Conservation (phyloP, 2,888 invertebrate species). For the Andrena dorsata region DNA sequence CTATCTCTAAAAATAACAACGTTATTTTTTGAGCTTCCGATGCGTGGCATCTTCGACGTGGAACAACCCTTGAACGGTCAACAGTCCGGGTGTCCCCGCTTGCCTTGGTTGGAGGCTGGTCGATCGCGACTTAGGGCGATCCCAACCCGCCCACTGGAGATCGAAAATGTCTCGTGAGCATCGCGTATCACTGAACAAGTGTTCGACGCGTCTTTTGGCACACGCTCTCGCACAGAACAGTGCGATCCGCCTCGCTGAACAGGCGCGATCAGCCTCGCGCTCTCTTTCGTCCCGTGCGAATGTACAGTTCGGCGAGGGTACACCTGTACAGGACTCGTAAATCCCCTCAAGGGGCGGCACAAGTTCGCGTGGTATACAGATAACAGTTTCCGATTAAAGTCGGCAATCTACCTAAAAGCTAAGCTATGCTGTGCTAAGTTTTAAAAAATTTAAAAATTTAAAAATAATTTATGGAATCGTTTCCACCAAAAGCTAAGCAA, state of each 20-base stretch:
- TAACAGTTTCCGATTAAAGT: too few species aligned
- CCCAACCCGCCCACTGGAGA: neutral
- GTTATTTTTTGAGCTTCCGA: conserved; percentile 33
- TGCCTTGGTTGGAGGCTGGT: neutral
- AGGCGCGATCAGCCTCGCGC: neutral
- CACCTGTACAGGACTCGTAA: too few species aligned
- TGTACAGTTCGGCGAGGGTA: neutral
- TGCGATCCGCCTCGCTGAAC: neutral
- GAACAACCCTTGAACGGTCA: conserved; percentile 31
- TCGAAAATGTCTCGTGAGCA: conserved; percentile 13
- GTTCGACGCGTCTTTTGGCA: conserved; percentile 63
- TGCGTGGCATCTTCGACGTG: conserved; percentile 13
- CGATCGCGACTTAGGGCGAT: neutral
- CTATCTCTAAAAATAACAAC: conserved; percentile 32
- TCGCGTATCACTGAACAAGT: conserved; percentile 12
- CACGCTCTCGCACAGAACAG: conserved; percentile 46
- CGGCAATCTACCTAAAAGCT: too few species aligned
- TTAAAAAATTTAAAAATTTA: too few species aligned
- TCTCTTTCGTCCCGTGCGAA: neutral
- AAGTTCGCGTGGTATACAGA: too few species aligned
- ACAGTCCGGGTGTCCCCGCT: neutral
- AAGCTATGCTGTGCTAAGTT: too few species aligned
- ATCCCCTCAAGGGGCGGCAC: too few species aligned
- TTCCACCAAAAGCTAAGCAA: too few species aligned
- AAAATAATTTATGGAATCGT: too few species aligned